Evolutionary conservation across 2,888 invertebrate species (phyloP).

Genomic region (Meiosimyza decipiens): DNA sequence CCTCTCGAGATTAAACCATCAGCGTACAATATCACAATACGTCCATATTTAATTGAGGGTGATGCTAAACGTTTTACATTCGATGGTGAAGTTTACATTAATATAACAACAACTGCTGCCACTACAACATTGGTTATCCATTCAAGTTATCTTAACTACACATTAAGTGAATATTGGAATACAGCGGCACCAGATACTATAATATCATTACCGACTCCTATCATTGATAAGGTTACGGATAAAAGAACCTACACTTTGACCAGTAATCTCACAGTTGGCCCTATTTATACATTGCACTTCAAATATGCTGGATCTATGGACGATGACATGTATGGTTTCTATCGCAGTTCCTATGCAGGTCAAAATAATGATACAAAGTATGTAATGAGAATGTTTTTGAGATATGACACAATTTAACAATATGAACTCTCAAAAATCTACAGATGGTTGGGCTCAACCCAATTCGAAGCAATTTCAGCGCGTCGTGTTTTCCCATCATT

Average conservation of each 20-base stretch:
- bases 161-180: conserved; percentile 47
- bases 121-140: conserved; percentile 68
- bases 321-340: conserved; percentile 75
- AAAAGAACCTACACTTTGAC: neutral
- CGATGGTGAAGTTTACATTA: conserved; percentile 67
- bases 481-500: conserved; percentile 81
- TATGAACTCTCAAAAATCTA: conserved; percentile 33
- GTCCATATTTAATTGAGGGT: no score
- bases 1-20: no score
- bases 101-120: conserved; percentile 64
- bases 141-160: conserved; percentile 65
- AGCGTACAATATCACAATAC: no score
- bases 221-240: conserved; percentile 52
- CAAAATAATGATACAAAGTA: conserved; percentile 61
- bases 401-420: no score
- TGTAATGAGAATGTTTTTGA: neutral
- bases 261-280: conserved; percentile 66
- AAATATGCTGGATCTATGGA: conserved; percentile 69
- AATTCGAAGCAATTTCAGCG: conserved; percentile 75
- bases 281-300: conserved; percentile 69
- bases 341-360: conserved; percentile 70
- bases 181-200: conserved; percentile 35
- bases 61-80: no score
- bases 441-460: conserved; percentile 72
- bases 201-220: conserved; percentile 49